Conservation (phyloP, 2,113 vertebrate species). For the Amphilophus citrinellus region DNA sequence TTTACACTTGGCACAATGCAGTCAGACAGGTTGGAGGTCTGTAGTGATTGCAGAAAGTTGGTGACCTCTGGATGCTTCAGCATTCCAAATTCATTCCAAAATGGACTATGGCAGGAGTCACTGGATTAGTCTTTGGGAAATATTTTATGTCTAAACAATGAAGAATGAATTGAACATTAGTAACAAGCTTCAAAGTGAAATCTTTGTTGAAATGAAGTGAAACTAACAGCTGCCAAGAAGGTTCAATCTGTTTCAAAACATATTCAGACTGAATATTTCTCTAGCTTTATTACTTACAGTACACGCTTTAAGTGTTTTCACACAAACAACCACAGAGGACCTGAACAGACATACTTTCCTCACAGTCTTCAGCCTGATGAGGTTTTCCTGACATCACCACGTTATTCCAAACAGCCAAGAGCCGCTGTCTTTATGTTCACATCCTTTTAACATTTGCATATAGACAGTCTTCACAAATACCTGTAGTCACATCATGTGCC, state of each 20-base stretch:
- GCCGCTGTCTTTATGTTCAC: conserved; percentile 63
- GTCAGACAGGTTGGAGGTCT: too few species aligned
- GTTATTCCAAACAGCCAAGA: conserved; percentile 49
- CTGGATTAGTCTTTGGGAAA: too few species aligned
- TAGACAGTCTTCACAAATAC: conserved; percentile 76
- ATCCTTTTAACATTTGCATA: conserved; percentile 78
- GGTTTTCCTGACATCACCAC: not conserved
- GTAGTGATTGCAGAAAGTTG: too few species aligned
- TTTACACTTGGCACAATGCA: too few species aligned
- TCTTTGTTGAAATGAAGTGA: not conserved
- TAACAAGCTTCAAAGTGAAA: too few species aligned
- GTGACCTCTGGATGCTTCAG: too few species aligned
- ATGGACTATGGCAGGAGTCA: too few species aligned
- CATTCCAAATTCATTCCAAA: too few species aligned
- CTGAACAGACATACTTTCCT: not conserved
- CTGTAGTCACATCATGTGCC: conserved; percentile 57
- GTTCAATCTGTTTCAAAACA: not conserved
- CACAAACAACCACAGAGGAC: not conserved
- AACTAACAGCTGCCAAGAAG: not conserved
- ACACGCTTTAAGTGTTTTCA: not conserved
- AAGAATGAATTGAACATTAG: too few species aligned
- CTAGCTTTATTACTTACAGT: not conserved
- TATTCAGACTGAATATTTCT: not conserved
- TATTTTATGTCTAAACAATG: too few species aligned
- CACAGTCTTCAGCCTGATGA: not conserved